These are phyloP conservation scores for Pampusana beccarii DNA, from an alignment of 2,113 vertebrate species.

Conservation along the genomic window DNA sequence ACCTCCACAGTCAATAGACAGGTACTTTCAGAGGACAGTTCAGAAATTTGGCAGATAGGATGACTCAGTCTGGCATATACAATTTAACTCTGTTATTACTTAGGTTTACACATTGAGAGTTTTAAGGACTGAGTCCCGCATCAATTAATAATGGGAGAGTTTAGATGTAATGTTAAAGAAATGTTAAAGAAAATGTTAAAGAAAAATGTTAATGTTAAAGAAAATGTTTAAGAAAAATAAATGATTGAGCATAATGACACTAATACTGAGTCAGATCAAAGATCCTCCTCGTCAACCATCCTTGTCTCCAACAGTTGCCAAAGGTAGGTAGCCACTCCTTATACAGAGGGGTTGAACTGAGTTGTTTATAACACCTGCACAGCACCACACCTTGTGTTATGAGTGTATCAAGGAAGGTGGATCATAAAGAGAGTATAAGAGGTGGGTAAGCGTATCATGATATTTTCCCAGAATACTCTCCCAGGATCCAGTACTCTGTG, in stretches of 20 bases:
- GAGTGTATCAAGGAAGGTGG: not conserved
- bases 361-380: not conserved
- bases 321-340: not conserved
- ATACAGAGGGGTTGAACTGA: not conserved
- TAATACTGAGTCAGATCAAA: not conserved
- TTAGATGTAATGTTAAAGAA: not conserved
- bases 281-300: not conserved
- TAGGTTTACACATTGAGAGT: not conserved
- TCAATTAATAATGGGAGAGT: not conserved
- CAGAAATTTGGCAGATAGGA: not conserved
- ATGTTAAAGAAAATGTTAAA: not conserved
- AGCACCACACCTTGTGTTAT: not conserved
- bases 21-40: not conserved
- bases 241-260: not conserved
- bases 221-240: not conserved
- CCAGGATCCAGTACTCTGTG: not conserved
- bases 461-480: slow-evolving; percentile 1
- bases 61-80: not conserved
- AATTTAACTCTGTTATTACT: not conserved
- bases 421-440: not conserved
- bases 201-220: too few species aligned
- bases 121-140: not conserved
- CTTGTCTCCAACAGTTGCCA: not conserved
- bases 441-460: not conserved
- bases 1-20: not conserved